phyloP scores from a whole-genome alignment of 2,113 vertebrate species.

The Zosterops borbonicus region DNA sequence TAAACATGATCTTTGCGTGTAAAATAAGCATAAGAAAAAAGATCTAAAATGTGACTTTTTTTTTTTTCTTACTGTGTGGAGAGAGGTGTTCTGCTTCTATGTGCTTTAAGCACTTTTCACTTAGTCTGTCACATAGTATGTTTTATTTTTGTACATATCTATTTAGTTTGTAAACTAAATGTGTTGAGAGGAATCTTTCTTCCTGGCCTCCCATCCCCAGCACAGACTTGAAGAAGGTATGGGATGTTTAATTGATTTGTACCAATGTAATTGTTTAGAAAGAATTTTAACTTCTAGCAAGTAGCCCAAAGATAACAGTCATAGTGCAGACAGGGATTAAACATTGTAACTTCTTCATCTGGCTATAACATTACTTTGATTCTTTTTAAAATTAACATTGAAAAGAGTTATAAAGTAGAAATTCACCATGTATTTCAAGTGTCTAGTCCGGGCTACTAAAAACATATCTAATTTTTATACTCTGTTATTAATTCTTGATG shows the following conservation, averaged over 20 bases:
- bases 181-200: not conserved
- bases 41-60: rapidly evolving
- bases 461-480: not conserved
- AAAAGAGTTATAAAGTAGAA: not conserved
- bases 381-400: not conserved
- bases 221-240: not conserved
- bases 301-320: not conserved
- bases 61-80: not conserved
- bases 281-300: not conserved
- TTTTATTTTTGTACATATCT: not conserved
- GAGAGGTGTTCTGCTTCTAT: not conserved
- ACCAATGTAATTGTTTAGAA: not conserved
- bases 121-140: not conserved
- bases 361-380: not conserved
- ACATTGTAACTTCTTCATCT: not conserved
- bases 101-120: not conserved
- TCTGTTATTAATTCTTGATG: not conserved
- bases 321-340: not conserved
- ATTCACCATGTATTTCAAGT: not conserved
- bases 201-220: rapidly evolving
- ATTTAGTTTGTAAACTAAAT: not conserved
- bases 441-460: not conserved
- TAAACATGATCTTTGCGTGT: not conserved
- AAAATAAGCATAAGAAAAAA: not conserved
- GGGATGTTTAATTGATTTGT: not conserved